Conservation (phyloP, 2,888 invertebrate species). For the Leucozona laternaria region DNA sequence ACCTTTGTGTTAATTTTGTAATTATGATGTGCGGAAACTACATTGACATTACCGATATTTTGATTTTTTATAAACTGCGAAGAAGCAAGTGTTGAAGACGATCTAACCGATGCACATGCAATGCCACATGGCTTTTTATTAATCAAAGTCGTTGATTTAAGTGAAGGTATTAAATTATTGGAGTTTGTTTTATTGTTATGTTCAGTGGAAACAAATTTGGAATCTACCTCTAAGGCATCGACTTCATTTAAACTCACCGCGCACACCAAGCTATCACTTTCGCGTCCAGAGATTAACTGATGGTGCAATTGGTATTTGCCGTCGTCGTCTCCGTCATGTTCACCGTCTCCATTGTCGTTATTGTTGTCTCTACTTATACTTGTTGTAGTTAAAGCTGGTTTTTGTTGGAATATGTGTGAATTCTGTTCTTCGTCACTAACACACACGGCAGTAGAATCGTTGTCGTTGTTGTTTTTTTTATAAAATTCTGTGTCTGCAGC, state of each 20-base stretch:
- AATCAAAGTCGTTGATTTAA: slow-evolving; percentile 25
- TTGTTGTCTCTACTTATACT: slow-evolving; percentile 46
- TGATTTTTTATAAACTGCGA: slow-evolving; percentile 61
- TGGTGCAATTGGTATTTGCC: slow-evolving; percentile 49
- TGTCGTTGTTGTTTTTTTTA: slow-evolving; percentile 69
- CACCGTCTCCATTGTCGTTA: slow-evolving; percentile 36
- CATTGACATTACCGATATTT: slow-evolving; percentile 44
- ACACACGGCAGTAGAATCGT: slow-evolving; percentile 41
- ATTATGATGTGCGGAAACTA: slow-evolving; percentile 65
- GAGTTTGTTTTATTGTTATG: slow-evolving; percentile 63
- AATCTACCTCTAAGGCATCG: slow-evolving; percentile 37
- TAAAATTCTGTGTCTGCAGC: slow-evolving; percentile 62
- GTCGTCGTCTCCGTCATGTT: slow-evolving; percentile 16
- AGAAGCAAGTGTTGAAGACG: slow-evolving; percentile 7
- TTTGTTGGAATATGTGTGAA: slow-evolving; percentile 64
- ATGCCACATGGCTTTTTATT: slow-evolving; percentile 66
- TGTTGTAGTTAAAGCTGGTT: slow-evolving; percentile 63
- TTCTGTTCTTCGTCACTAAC: slow-evolving; percentile 59
- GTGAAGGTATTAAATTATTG: slow-evolving; percentile 6
- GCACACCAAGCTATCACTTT: slow-evolving; percentile 57
- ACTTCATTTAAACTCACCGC: slow-evolving; percentile 26
- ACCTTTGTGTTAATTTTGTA: slow-evolving; percentile 66
- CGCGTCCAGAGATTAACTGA: slow-evolving; percentile 65
- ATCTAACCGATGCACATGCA: slow-evolving; percentile 45
- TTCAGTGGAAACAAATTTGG: slow-evolving; percentile 75